These are phyloP conservation scores for Drosophila pseudotakahashii DNA, from an alignment of 2,888 invertebrate species.

Conservation along the genomic window DNA sequence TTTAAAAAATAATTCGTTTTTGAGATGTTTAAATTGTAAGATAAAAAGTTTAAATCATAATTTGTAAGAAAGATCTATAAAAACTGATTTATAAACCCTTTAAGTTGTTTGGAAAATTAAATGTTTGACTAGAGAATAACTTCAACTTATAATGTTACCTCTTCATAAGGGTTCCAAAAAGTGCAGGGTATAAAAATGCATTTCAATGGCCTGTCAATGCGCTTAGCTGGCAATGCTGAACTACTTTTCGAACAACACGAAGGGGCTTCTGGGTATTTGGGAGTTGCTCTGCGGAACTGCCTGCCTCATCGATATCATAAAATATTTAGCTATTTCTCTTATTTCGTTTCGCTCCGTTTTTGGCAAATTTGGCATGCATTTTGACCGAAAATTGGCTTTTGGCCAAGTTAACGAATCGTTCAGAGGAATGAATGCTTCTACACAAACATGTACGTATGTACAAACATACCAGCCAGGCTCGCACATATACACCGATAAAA, in stretches of 20 bases:
- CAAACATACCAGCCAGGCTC: constrained; percentile 9
- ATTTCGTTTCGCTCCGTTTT: constrained; percentile 74
- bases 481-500: constrained; percentile 3
- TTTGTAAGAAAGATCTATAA: too few relatives aligned
- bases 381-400: constrained; percentile 76
- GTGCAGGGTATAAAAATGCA: constrained; percentile 61
- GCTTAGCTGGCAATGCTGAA: constrained; percentile 60
- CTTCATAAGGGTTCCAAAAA: neutral
- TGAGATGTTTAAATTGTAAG: too few relatives aligned
- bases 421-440: constrained; percentile 32
- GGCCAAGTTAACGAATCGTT: constrained; percentile 68
- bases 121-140: too few relatives aligned
- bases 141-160: too few relatives aligned
- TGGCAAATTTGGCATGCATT: constrained; percentile 77
- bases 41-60: too few relatives aligned
- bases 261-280: constrained; percentile 27
- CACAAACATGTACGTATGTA: constrained; percentile 11
- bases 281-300: constrained; percentile 20
- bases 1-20: too few relatives aligned
- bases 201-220: constrained; percentile 72
- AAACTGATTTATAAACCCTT: too few relatives aligned
- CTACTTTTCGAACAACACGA: constrained; percentile 59
- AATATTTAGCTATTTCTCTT: constrained; percentile 78
- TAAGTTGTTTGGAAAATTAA: too few relatives aligned
- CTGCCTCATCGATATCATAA: constrained; percentile 73